Evolutionary conservation across 2,113 vertebrate genomes (phyloP), one percentile per base, ranked within the genome.

Genomic region (Rattus norvegicus): DNA sequence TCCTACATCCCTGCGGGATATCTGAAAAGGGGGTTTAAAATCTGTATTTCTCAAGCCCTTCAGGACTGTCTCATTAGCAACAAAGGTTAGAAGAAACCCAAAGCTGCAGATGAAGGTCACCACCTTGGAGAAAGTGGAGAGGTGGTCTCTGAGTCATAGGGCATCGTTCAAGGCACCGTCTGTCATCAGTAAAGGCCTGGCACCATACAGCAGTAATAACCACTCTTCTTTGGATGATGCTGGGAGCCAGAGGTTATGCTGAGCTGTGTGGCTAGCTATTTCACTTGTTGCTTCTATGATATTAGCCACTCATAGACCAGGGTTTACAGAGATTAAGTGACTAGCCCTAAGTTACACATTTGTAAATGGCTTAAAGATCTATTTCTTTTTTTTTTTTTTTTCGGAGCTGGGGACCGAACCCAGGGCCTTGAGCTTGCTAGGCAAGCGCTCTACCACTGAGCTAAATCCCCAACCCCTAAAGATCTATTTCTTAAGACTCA

Each of bases 161-260:
- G 36, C 65, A 3, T 5, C 65, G n/a, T 86, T 49, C 10, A 7
- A 65, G 75, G 36, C 59, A 54, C 70, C 20, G 39, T 54, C 70
- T 33, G 47, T 28, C 11, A 36, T 28, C n/a, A 52, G 13, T 72
- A 20, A 47, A 91, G 84, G 33, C 69, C 73, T 87, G 3, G 47
- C 1, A 0, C 20, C 10, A 17, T n/a, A 6, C 19, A 22, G 12
- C 61, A 30, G 1, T 24, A 6, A 33, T 5, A 36, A 20, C 33
- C 10, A 0, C 12, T 1, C 5, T 33, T 17, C 79, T 1, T 13
- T 1, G 54, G 7, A 22, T 24, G 0, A 9, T 33, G 8, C 90
- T 28, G 0, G 5, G 39, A 3, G 65, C 86, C 33, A 30, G 24
- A 39, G 47, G 9, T n/a, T 26, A 2, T 1, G 1, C 56, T 30